Evolutionary conservation across 2,113 vertebrate species (phyloP), one percentile per base, ranked within the genome.

Genomic region (Odocoileus hemionus): DNA sequence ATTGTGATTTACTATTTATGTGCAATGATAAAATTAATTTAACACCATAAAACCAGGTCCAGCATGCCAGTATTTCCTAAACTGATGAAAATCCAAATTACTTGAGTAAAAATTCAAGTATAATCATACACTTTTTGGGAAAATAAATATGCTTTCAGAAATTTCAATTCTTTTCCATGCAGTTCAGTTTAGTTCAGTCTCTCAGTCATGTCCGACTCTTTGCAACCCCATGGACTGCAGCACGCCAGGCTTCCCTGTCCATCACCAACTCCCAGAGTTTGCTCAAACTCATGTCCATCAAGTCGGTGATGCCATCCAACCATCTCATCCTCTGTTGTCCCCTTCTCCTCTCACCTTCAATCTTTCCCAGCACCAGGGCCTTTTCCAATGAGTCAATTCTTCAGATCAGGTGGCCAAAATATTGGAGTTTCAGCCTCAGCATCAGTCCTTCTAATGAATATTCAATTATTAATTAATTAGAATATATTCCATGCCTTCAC

Each of bases 231-330:
- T 70, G 67, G 19, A 23, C n/a, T 70, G 21, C n/a, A 70, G 67
- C 10, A 39, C 0, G 0, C 4, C n/a, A 70, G 19, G 19, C 67
- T 70, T 39, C 19, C n/a, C 2, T 70, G 67, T 70, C 5, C n/a
- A 23, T 70, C 67, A 70, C n/a, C n/a, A 39, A 12, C 19, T 23
- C n/a, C n/a, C 10, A 36, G 19, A 70, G 19, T 2, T 70, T 39
- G n/a, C 36, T 39, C n/a, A 70, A 23, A 23, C 10, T 70, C 19
- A 23, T 39, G n/a, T 70, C 67, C 2, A 1, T 70, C n/a, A 70
- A 23, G 19, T 39, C 11, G 9, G 19, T 70, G 67, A 70, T 23
- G 67, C 19, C 8, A n/a, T 21, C 33, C 16, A 70, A 12, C 19
- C n/a, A 39, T 70, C 9, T 70, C 2, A 70, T 39, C 67, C 10